Conservation (phyloP, 1,140 invertebrate genomes). For the Kradibia gibbosae region DNA sequence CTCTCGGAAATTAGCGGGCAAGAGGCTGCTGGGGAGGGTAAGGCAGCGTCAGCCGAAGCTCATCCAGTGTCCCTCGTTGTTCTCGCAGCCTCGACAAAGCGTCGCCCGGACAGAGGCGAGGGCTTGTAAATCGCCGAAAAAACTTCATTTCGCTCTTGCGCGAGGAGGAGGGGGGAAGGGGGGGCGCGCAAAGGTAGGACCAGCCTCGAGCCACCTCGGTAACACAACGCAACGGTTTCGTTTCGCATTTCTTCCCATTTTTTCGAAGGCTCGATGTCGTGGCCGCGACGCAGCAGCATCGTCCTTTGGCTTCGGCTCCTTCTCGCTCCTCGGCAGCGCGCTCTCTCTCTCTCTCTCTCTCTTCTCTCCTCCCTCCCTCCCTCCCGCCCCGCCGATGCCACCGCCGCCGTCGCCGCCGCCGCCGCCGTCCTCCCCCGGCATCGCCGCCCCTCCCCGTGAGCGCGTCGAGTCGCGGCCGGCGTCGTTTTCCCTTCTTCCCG, state of each 20-base stretch:
- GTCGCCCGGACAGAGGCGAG: neutral
- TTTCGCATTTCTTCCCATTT: neutral
- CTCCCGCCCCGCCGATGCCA: neutral
- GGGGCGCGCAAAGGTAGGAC: neutral
- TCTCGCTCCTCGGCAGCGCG: too few relatives aligned
- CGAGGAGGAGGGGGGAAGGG: neutral
- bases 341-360: neutral
- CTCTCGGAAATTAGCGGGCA: neutral
- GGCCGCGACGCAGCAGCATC: neutral
- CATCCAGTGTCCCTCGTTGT: neutral
- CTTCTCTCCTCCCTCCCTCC: neutral
- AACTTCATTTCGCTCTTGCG: neutral
- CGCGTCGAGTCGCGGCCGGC: neutral
- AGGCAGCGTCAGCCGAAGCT: neutral
- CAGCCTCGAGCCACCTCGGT: neutral
- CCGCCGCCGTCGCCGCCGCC: too few relatives aligned
- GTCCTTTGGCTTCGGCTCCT: neutral
- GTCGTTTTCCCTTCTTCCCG: neutral
- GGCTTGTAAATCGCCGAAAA: slow-evolving; percentile 7
- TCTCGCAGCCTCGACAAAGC: neutral
- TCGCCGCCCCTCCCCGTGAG: neutral
- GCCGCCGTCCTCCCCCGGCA: too few relatives aligned
- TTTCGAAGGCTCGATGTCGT: neutral
- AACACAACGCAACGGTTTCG: neutral
- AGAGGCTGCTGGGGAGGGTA: neutral